Evolutionary conservation across 2,113 vertebrate species (phyloP).

Genomic region (Arothron firmamentum): DNA sequence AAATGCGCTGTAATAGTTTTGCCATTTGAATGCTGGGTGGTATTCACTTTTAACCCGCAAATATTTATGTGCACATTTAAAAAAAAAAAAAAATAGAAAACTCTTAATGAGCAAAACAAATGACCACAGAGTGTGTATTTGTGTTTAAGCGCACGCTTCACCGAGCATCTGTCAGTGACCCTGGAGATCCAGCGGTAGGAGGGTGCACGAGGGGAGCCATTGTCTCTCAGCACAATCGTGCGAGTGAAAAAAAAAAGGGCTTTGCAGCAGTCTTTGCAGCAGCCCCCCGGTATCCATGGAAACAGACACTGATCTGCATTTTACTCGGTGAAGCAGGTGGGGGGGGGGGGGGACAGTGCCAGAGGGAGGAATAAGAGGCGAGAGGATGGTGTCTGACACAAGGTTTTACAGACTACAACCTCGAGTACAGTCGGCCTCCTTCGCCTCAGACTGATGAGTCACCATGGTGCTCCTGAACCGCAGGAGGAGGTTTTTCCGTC

Average conservation of each 20-base stretch:
- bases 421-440: slow-evolving; percentile 20
- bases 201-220: slow-evolving; percentile 56
- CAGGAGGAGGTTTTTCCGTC: neutral
- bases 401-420: slow-evolving; percentile 33
- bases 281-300: slow-evolving; percentile 77
- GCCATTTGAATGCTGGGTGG: too few species aligned
- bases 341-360: slow-evolving; percentile 4
- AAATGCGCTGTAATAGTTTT: too few species aligned
- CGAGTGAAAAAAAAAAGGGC: slow-evolving; percentile 45
- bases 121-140: slow-evolving; percentile 37
- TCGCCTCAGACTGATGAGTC: slow-evolving; percentile 48
- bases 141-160: slow-evolving; percentile 41
- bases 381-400: slow-evolving; percentile 46
- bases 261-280: slow-evolving; percentile 72
- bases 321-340: slow-evolving; percentile 33
- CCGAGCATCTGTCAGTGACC: slow-evolving; percentile 66
- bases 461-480: slow-evolving; percentile 24
- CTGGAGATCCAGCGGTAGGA: slow-evolving; percentile 42
- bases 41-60: too few species aligned
- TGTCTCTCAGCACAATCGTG: slow-evolving; percentile 80
- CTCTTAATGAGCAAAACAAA: neutral
- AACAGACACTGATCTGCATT: slow-evolving; percentile 73
- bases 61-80: too few species aligned
- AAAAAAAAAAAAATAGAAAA: too few species aligned
- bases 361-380: slow-evolving; percentile 4